Conservation (phyloP, 1,140 invertebrate species). For the Helicoverpa armigera region DNA sequence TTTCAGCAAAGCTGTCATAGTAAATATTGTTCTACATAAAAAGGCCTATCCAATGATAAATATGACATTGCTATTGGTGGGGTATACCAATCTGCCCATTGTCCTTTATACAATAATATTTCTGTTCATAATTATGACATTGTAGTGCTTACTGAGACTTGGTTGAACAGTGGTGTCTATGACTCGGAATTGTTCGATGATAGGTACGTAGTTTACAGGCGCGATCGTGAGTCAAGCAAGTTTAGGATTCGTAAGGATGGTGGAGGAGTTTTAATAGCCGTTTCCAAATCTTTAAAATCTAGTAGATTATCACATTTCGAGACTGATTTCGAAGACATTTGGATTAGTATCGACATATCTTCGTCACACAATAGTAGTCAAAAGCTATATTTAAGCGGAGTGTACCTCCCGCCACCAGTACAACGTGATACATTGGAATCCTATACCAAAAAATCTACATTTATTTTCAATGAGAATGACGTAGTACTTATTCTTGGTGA, state of each 20-base stretch:
- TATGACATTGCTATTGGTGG: too few species aligned
- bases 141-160: slow-evolving; percentile 8
- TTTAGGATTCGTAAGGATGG: not conserved
- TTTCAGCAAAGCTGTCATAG: too few species aligned
- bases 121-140: not conserved
- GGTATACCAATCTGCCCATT: too few species aligned
- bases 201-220: not conserved
- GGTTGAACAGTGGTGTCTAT: not conserved
- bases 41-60: too few species aligned
- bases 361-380: not conserved
- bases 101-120: not conserved
- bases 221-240: not conserved
- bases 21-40: too few species aligned
- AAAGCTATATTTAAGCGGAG: slow-evolving; percentile 21
- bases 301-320: not conserved
- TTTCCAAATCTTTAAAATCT: slow-evolving; percentile 21
- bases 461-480: not conserved
- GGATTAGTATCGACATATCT: slow-evolving; percentile 15
- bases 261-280: not conserved
- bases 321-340: slow-evolving; percentile 37
- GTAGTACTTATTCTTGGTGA: not conserved
- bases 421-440: not conserved
- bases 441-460: not conserved
- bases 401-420: slow-evolving; percentile 44
- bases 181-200: slow-evolving; percentile 4